These are phyloP conservation scores for Myanophis thanlyinensis DNA, from an alignment of 2,113 vertebrate species.

Conservation along the genomic window DNA sequence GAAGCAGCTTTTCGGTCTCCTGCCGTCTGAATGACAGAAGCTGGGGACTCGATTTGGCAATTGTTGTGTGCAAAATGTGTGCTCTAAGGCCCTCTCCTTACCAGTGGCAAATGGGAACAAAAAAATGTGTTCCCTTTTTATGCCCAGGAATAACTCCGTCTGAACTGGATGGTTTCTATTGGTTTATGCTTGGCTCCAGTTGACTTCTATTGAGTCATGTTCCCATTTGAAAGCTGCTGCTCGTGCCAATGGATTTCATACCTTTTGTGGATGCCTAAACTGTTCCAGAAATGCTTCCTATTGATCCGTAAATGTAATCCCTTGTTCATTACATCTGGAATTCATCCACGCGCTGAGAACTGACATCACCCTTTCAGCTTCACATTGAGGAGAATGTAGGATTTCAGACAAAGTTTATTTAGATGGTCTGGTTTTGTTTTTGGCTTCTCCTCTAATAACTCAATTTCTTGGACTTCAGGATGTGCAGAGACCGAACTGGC, in stretches of 20 bases:
- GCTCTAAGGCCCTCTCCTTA: background rate
- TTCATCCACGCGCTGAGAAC: background rate
- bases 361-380: background rate
- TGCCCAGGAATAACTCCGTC: background rate
- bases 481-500: background rate
- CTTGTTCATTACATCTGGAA: background rate
- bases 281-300: background rate
- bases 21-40: background rate
- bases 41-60: background rate
- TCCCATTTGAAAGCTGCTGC: background rate
- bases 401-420: background rate
- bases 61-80: background rate
- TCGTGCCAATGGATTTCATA: background rate
- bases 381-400: background rate
- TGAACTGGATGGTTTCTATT: background rate
- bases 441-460: background rate
- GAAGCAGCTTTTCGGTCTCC: background rate
- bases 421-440: background rate
- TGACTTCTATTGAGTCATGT: background rate
- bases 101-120: background rate
- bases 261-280: background rate
- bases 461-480: background rate
- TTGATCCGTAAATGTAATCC: background rate
- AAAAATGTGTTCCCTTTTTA: background rate
- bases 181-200: background rate